Conservation (phyloP, 2,113 vertebrate species). For the Furnarius figulus region DNA sequence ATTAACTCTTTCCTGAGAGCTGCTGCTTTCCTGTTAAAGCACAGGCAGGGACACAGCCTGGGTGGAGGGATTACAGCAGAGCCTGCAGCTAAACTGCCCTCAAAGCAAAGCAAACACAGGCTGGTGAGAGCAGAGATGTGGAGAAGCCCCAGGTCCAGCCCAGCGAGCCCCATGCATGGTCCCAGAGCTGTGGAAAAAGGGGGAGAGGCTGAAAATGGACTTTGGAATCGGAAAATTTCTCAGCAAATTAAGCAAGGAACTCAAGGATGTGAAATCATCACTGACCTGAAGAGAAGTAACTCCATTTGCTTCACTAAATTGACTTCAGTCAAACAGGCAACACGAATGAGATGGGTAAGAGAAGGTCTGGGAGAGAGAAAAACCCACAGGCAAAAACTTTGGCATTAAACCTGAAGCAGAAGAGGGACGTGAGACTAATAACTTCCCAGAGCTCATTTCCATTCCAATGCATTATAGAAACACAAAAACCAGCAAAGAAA, state of each 20-base stretch:
- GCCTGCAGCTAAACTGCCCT: not conserved
- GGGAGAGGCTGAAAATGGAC: not conserved
- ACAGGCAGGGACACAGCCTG: not conserved
- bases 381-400: not conserved
- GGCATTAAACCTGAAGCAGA: not conserved
- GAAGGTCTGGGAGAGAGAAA: not conserved
- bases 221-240: not conserved
- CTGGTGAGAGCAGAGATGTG: not conserved
- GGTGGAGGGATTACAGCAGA: not conserved
- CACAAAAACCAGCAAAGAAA: not conserved
- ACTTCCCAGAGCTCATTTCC: not conserved
- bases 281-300: not conserved
- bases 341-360: accelerated
- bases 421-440: not conserved
- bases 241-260: slow-evolving; percentile 11
- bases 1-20: slow-evolving; percentile 69
- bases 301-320: not conserved
- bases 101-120: not conserved
- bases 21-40: not conserved
- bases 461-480: not conserved
- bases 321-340: not conserved
- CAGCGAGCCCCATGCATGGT: accelerated
- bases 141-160: not conserved
- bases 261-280: not conserved
- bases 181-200: accelerated